Base-by-base conservation (phyloP, 2,888 invertebrate species). In the Amblyteles armatorius region DNA sequence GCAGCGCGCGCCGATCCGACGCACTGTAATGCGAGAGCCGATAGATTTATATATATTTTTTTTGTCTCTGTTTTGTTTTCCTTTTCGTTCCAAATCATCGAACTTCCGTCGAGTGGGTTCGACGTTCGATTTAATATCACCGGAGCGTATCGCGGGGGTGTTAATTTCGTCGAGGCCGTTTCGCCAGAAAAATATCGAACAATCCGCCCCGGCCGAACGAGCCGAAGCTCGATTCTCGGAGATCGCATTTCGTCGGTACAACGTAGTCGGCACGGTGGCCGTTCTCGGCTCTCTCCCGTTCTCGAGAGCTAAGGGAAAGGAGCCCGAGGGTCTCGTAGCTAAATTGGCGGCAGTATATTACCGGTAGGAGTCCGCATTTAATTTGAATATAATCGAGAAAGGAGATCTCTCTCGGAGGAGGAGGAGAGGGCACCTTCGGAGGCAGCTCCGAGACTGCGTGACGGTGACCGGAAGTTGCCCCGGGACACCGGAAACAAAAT, bases 291-390 rank as follows among this genome's bases (percentile, higher is more conserved):
- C 72, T 72, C 72, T 80, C 63, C 73, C 69, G 80, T 63, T 63
- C 67, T 19, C 36, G 9, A 67, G 77, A 84, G 77, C 77, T 74
- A 79, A 77, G 81, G 72, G 90, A 89, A 90, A 91, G 90, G 91
- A 92, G 89, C 90, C 93, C 91, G 80, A 86, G 93, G 91, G 92
- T 91, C 91, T 92, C 91, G 93, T 92, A 92, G 93, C 92, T 93
- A 93, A 94, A 94, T 94, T 93, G 93, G 92, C 90, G 92, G 93
- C 92, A 92, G 93, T 94, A 94, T 93, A 93, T 94, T 93, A 93
- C 93, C 92, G 92, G 91, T 92, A 88, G 89, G 92, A 92, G 90
- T 91, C 90, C 91, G 93, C 93, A 93, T 93, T 93, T 93, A 94
- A 93, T 94, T 94, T 94, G 93, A 94, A 94, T 94, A 93, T 93